Evolutionary conservation across 2,888 invertebrate genomes (phyloP).

Genomic region (Sussaba pulchella): DNA sequence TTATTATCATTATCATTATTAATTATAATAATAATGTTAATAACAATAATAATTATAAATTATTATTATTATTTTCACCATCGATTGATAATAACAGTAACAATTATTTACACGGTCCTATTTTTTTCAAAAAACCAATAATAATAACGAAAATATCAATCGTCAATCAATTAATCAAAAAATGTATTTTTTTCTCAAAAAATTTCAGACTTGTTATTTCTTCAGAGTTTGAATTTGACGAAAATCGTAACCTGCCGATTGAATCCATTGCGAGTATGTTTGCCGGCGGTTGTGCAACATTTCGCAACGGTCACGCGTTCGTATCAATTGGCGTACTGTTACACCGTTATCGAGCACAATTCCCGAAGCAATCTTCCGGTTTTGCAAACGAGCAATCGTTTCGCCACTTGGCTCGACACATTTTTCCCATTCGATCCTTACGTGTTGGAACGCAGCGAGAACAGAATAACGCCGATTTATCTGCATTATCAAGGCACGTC

Average conservation of each 20-base stretch:
- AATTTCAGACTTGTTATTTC: conserved; percentile 90
- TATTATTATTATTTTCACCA: no score
- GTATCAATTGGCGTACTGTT: conserved; percentile 96
- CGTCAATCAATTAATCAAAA: conserved; percentile 50
- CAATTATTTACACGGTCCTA: no score
- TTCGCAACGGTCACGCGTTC: conserved; percentile 93
- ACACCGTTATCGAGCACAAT: conserved; percentile 95
- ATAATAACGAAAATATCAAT: not conserved
- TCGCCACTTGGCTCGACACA: conserved; percentile 86
- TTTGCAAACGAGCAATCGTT: conserved; percentile 85
- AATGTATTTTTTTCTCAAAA: conserved; percentile 67
- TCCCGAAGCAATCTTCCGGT: conserved; percentile 87
- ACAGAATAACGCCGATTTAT: conserved; percentile 84
- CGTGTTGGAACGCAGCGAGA: conserved; percentile 87
- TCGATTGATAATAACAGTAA: no score
- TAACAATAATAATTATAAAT: no score
- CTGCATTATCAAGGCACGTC: conserved; percentile 84
- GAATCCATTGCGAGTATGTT: conserved; percentile 95
- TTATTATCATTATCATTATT: no score
- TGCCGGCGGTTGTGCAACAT: conserved; percentile 90
- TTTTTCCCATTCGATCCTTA: conserved; percentile 98
- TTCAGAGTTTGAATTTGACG: conserved; percentile 93
- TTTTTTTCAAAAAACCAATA: no score
- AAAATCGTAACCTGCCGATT: conserved; percentile 94
- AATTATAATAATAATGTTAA: no score